Conservation (phyloP, 1,140 invertebrate species). For the Ooceraea biroi region DNA sequence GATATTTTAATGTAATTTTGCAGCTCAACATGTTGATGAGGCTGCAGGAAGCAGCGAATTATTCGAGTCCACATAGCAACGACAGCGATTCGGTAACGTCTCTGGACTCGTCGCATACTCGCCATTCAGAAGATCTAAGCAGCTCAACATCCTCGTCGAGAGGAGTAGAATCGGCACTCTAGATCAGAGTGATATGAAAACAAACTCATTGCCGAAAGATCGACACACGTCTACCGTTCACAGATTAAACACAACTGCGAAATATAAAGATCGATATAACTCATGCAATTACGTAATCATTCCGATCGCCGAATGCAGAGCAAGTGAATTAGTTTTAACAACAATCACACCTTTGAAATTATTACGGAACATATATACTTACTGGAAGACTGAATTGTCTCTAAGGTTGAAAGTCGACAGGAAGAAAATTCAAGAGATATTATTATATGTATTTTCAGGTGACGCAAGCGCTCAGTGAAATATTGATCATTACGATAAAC, state of each 20-base stretch:
- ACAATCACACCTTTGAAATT: neutral
- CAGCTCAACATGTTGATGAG: constrained; percentile 98
- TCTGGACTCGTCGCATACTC: constrained; percentile 81
- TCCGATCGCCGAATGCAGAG: constrained; percentile 48
- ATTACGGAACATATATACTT: constrained; percentile 12
- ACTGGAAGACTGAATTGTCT: constrained; percentile 26
- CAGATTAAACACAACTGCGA: neutral
- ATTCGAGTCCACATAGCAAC: constrained; percentile 94
- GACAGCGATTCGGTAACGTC: constrained; percentile 92
- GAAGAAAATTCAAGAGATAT: constrained; percentile 16
- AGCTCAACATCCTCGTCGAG: constrained; percentile 80
- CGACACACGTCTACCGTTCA: neutral
- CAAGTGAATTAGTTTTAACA: constrained; percentile 29
- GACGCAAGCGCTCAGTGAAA: constrained; percentile 14
- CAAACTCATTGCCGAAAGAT: constrained; percentile 44
- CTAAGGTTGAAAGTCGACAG: constrained; percentile 22
- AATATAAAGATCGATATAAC: constrained; percentile 11
- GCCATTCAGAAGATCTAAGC: constrained; percentile 83
- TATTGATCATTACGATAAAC: constrained; percentile 18
- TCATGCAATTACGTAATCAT: constrained; percentile 32
- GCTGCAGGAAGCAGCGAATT: constrained; percentile 97
- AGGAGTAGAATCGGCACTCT: constrained; percentile 83
- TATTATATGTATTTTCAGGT: constrained; percentile 14
- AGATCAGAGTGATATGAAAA: constrained; percentile 48
- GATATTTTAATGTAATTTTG: constrained; percentile 74